Evolutionary conservation across 2,113 vertebrate species (phyloP), one percentile per base, ranked within the genome.

Genomic region (Isichthys henryi): DNA sequence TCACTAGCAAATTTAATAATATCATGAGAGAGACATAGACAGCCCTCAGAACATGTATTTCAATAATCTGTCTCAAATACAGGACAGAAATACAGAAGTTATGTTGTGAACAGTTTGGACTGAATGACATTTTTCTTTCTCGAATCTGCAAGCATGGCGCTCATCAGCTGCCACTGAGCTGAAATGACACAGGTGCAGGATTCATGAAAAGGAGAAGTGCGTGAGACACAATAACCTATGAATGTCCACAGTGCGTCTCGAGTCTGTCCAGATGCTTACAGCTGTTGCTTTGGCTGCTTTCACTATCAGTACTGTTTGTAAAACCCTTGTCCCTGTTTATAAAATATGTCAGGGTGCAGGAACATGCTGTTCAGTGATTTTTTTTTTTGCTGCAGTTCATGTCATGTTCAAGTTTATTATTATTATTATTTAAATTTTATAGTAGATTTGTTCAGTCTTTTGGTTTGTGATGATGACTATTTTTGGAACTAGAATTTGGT

Each of bases 251-350:
- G 23, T 66, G 1, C 13, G 0, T 53, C 31, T 15, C n/a, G 49
- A 27, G 48, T 53, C 53, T 39, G 1, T 89, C 27, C 88, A 89
- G 88, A 70, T 89, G 74, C 27, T 39, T 17, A 56, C 88, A 89
- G 74, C 88, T 89, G 70, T 39, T 89, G 13, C 46, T 27, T 58
- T 23, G 43, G 87, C 31, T 66, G 35, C 87, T 88, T 62, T 39
- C 35, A 45, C 56, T 88, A 27, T 62, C 31, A 45, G 53, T 58
- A 88, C 43, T n/a, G 39, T 88, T 45, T 88, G 15, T 35, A 66
- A 8, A 62, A 88, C 52, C 35, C 10, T 62, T 66, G 56, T 1
- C 53, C 6, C 17, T 62, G 53, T 88, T 88, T 88, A 62, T 27
- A 58, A 15, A 49, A 23, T 45, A 21, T 27, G 43, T 58, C 52